Base-by-base conservation (phyloP, 2,797 vertebrate species). In the Characodon lateralis region DNA sequence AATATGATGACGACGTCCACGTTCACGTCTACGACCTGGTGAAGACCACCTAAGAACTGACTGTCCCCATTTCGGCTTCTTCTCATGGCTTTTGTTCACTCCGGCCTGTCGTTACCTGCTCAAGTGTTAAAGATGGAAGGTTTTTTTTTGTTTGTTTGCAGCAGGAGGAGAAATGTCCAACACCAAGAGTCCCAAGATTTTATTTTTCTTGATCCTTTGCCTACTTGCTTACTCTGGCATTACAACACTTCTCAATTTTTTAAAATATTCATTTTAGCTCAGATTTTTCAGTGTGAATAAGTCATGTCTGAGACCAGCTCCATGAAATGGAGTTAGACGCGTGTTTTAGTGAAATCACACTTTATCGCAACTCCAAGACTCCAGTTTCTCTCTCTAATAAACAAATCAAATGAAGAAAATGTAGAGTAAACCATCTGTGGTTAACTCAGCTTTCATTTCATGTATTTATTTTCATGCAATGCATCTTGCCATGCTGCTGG, bases 1-100 rank as follows among this genome's bases (percentile, higher is more conserved):
- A 96, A 86, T 96, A 96, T 63, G 96, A 96, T 22, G 96, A 96
- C 46, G 96, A 96, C 50, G 96, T 96, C 83, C 96, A 96, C 94
- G 95, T 96, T 81, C 96, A 96, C 58, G 96, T 96, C 81, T 96
- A 96, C 31, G 96, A 96, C 82, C 93, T 96, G 86, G 96, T 96
- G 88, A 96, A 96, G 93, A 96, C 96, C 81, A 96, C 96, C 92
- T 96, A 96, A 90, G 24, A 89, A 88, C 73, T 85, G 91, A 92
- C 90, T 88, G 83, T 85, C 76, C 18, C 14, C 35, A 68, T 83
- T 71, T 86, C 82, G 77, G 70, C 78, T 69, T 65, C 76, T 55
- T 41, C 82, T 78, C 58, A 78, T 76, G 70, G 81, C 79, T 90
- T 41, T 41, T 65, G 69, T 86, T 87, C 56, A 46, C 89, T 76